Conservation (phyloP, 2,113 vertebrate species). For the Pandion haliaetus region DNA sequence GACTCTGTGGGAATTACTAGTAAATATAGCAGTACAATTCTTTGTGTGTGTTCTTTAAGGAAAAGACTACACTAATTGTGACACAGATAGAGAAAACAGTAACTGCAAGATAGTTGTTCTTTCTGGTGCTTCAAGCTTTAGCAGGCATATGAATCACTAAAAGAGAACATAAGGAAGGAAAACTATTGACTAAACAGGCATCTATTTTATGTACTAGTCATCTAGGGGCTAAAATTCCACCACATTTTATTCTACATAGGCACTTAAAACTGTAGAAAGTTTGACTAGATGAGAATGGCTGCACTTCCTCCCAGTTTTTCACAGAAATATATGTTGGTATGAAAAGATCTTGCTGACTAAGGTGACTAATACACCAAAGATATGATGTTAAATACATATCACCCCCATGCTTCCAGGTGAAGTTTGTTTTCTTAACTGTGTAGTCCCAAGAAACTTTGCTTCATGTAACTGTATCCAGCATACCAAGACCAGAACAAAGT, state of each 20-base stretch:
- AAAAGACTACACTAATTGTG: background rate
- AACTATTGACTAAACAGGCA: background rate
- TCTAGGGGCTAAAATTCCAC: background rate
- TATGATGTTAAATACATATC: background rate
- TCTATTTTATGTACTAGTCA: background rate
- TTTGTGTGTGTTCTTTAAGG: background rate
- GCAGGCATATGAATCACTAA: background rate
- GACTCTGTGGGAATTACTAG: background rate
- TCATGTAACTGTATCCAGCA: background rate
- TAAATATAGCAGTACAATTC: background rate
- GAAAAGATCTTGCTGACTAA: background rate
- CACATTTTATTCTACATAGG: background rate
- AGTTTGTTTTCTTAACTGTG: background rate
- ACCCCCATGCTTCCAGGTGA: rapidly evolving
- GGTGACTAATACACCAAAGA: background rate
- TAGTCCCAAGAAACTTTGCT: background rate
- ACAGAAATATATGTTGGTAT: background rate
- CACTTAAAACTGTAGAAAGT: background rate
- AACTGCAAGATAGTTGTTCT: background rate
- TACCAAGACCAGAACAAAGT: background rate
- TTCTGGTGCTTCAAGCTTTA: background rate
- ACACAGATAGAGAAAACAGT: background rate
- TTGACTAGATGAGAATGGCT: background rate
- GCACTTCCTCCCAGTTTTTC: background rate
- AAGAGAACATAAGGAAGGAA: background rate